These are phyloP conservation scores for Drosophila ercepeae DNA, from an alignment of 1,140 invertebrate species.

Conservation along the genomic window DNA sequence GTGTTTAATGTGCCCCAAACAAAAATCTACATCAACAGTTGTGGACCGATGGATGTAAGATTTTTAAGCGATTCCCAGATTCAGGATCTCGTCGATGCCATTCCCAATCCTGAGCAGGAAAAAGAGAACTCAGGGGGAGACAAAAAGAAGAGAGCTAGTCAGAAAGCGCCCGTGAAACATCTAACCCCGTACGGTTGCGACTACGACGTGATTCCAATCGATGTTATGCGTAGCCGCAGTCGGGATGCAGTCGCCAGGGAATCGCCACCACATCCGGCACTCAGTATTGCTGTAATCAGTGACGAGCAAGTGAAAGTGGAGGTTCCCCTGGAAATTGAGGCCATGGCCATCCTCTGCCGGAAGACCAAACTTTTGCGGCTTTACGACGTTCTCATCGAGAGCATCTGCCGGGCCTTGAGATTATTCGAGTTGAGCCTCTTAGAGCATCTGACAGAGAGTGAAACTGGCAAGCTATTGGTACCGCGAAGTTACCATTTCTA, in stretches of 20 bases:
- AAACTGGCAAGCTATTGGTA: constrained; percentile 40
- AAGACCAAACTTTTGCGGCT: constrained; percentile 87
- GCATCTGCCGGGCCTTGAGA: constrained; percentile 88
- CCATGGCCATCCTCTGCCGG: constrained; percentile 88
- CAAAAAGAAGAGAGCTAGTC: constrained; percentile 51
- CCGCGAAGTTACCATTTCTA: constrained; percentile 83
- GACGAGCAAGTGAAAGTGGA: constrained; percentile 81
- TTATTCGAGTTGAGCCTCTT: constrained; percentile 87
- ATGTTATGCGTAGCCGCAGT: constrained; percentile 65
- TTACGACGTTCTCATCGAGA: constrained; percentile 90
- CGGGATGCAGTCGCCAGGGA: constrained; percentile 48
- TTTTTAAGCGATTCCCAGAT: constrained; percentile 65
- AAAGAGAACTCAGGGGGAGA: constrained; percentile 18
- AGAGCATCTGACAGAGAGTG: constrained; percentile 69
- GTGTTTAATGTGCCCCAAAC: constrained; percentile 73
- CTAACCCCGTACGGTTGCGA: constrained; percentile 64
- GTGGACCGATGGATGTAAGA: constrained; percentile 47
- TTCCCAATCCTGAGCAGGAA: constrained; percentile 38
- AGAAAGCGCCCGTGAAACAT: constrained; percentile 21
- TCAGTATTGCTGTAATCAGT: constrained; percentile 62
- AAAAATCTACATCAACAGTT: constrained; percentile 69
- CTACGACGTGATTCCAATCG: constrained; percentile 73
- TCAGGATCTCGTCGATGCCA: constrained; percentile 49
- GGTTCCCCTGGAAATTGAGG: constrained; percentile 88
- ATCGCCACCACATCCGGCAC: constrained; percentile 47